Conservation (phyloP, 2,113 vertebrate genomes). For the Eptatretus burgeri region DNA sequence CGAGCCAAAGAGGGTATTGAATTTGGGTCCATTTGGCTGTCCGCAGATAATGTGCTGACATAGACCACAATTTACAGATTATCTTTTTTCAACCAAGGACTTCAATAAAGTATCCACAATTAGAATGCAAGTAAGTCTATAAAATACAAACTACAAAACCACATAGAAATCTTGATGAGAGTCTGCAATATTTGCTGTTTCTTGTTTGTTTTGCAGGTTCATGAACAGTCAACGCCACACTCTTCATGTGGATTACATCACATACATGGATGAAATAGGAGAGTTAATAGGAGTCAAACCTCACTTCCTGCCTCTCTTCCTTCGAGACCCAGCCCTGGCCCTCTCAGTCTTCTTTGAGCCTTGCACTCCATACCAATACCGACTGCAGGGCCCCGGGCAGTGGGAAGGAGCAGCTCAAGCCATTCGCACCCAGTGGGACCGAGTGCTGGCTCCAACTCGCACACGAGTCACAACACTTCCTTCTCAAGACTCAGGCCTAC, state of each 20-base stretch:
- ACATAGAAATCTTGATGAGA: no score
- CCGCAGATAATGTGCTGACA: no score
- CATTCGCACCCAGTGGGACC: slow-evolving; percentile 48
- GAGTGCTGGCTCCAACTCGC: slow-evolving; percentile 26
- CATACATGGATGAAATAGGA: slow-evolving; percentile 38
- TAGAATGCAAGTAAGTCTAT: no score
- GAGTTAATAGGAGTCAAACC: slow-evolving; percentile 23
- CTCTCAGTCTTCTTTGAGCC: slow-evolving; percentile 33
- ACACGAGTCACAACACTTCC: slow-evolving; percentile 15
- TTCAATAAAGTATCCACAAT: no score
- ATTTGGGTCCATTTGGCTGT: no score
- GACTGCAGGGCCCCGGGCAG: slow-evolving; percentile 32
- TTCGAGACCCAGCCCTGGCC: slow-evolving; percentile 32
- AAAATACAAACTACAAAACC: no score
- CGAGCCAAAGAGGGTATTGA: no score
- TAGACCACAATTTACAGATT: no score
- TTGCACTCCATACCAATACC: slow-evolving; percentile 40
- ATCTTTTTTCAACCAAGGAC: no score
- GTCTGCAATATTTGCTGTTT: no score
- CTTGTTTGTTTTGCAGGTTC: slow-evolving; percentile 21
- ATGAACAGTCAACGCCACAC: slow-evolving; percentile 34
- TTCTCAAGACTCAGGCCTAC: no score
- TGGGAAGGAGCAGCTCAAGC: slow-evolving; percentile 41
- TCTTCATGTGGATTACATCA: slow-evolving; percentile 30
- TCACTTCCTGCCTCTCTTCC: slow-evolving; percentile 19